phyloP scores from a whole-genome alignment of 2,888 invertebrate genomes.

The Athalia cordata region DNA sequence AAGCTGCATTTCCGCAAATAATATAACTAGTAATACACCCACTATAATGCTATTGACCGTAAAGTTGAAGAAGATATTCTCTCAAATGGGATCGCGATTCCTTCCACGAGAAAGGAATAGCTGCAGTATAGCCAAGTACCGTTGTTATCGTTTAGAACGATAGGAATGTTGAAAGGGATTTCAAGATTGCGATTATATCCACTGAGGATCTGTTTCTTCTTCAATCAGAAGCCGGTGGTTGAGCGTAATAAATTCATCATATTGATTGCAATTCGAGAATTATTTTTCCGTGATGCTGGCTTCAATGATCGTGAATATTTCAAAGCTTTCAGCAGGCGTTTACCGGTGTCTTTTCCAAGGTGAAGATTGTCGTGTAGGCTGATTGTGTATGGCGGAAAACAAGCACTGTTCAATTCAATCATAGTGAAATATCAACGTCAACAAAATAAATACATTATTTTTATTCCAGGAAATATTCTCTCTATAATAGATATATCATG shows the following conservation, averaged over 20 bases:
- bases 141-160: neutral
- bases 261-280: constrained; percentile 3
- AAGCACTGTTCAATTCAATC: constrained; percentile 31
- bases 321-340: constrained; percentile 33
- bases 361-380: constrained; percentile 19
- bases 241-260: constrained; percentile 1
- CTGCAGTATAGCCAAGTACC: neutral
- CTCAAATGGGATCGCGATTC: too few relatives aligned
- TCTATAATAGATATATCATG: neutral
- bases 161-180: neutral
- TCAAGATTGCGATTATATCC: constrained; percentile 10
- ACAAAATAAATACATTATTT: constrained; percentile 13
- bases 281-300: constrained; percentile 5
- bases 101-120: neutral
- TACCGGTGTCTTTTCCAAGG: neutral
- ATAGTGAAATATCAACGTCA: constrained; percentile 16
- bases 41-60: too few relatives aligned
- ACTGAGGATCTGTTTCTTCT: neutral
- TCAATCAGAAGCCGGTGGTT: neutral
- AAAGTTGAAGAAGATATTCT: too few relatives aligned
- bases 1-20: too few relatives aligned
- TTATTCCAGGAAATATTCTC: neutral
- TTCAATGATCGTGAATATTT: constrained; percentile 25
- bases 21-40: too few relatives aligned
- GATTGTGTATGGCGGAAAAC: constrained; percentile 22